Percentiles rank a stretch among this genome's conserved stretches.
Conservation (phyloP, 2,888 invertebrate species). For the Ophion costatus region DNA sequence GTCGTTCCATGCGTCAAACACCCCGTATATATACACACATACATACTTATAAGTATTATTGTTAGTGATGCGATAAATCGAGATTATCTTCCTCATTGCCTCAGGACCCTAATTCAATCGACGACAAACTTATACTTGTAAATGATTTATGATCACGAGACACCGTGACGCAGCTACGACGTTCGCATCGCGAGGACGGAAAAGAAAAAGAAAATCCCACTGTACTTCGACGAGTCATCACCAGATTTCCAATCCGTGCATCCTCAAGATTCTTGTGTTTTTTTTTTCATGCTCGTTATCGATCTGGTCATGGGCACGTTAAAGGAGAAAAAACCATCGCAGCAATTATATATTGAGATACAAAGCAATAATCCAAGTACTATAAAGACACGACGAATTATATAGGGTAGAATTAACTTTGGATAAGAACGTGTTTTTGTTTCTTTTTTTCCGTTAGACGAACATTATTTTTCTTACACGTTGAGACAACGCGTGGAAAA, state of each 20-base stretch:
- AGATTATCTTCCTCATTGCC: conserved; percentile 51
- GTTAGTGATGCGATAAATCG: conserved; percentile 60
- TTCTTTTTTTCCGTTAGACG: background rate
- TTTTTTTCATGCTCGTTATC: conserved; percentile 15
- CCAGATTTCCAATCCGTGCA: conserved; percentile 52
- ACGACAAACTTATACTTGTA: background rate
- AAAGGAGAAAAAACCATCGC: conserved; percentile 16
- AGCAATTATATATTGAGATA: conserved; percentile 50
- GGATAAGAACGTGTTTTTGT: conserved; percentile 39
- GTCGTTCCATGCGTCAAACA: too few relatives aligned
- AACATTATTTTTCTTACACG: background rate
- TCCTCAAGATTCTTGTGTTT: background rate
- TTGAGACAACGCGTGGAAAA: background rate
- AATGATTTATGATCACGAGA: background rate
- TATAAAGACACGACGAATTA: conserved; percentile 39
- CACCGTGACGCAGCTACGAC: too few relatives aligned
- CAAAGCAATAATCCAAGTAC: conserved; percentile 62
- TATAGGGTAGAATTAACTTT: conserved; percentile 45
- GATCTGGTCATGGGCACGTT: conserved; percentile 32
- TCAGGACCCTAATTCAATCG: conserved; percentile 14
- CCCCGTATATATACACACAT: too few relatives aligned
- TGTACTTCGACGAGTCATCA: conserved; percentile 62
- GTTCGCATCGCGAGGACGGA: too few relatives aligned
- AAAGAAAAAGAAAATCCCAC: conserved; percentile 20
- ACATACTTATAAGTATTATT: conserved; percentile 29